phyloP scores from a whole-genome alignment of 2,888 invertebrate genomes.

The Dinocampus coccinellae region DNA sequence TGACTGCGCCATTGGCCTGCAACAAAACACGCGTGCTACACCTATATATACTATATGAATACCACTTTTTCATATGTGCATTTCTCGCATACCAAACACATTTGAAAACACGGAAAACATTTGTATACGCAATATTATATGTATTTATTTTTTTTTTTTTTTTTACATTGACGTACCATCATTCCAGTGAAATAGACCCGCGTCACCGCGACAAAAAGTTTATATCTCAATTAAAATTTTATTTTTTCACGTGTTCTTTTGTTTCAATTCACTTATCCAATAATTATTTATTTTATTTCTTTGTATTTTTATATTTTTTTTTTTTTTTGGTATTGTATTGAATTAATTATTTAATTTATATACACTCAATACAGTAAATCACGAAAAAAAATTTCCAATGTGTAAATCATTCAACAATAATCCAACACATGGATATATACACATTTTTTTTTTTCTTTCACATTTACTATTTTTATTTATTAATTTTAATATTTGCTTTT shows the following conservation, averaged over 20 bases:
- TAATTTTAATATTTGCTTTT: not conserved
- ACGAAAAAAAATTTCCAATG: too few relatives aligned
- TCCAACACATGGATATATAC: too few relatives aligned
- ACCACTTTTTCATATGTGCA: not conserved
- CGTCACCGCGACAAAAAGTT: not conserved
- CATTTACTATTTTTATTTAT: too few relatives aligned
- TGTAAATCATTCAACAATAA: too few relatives aligned
- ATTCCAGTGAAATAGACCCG: conserved; percentile 60
- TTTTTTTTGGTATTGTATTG: conserved; percentile 5
- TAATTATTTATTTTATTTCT: not conserved
- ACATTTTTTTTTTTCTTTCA: too few relatives aligned
- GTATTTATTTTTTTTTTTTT: not conserved
- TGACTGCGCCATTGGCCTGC: not conserved
- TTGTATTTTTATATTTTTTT: not conserved
- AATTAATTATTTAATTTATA: too few relatives aligned
- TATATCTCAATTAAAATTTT: not conserved
- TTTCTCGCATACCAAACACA: conserved; percentile 3
- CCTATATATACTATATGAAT: not conserved
- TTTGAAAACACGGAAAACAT: not conserved
- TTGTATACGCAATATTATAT: not conserved
- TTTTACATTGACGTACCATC: conserved; percentile 62
- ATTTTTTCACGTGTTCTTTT: conserved; percentile 9
- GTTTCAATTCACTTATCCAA: not conserved
- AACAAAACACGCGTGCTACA: not conserved
- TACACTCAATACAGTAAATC: too few relatives aligned